Base-by-base conservation (phyloP, 2,888 invertebrate genomes). In the Glomeris marginata region DNA sequence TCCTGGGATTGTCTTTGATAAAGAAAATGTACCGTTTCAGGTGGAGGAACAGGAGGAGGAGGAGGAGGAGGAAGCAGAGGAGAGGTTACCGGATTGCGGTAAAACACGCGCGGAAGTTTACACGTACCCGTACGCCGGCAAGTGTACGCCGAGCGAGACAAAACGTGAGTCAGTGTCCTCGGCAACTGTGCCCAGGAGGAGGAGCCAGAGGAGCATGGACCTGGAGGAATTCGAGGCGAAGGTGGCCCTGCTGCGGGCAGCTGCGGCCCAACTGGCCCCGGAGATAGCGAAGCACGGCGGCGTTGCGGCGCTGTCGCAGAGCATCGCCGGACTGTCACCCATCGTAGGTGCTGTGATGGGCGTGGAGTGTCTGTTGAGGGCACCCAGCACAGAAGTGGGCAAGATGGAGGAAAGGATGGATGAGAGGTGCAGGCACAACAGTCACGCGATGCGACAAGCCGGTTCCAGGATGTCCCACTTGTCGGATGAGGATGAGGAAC, bases 401-500 rank as follows among this genome's bases (percentile, higher is more conserved):
- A 36, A 50, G 33, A 43, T 58, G 45, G 57, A 55, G 18, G 44
- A 13, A 13, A 54, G 51, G 49, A 41, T 54, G 47, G 54, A 54
- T 13, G 45, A 41, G 16, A 22, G 54, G 16, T 52, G 51, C 20
- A 34, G 51, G 1, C 40, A 54, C 45, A 35, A 52, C 52, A 46
- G 41, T 37, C 50, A 48, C 1, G 44, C 50, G 20, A 49, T 50
- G 28, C 53, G 54, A 18, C 53, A 53, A 20, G 52, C 54, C 41
- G 50, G 54, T 20, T 49, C 49, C 2, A 53, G 50, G 45, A 46
- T 45, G 10, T 48, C 54, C 1, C 54, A 54, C 10, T 51, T 52
- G 28, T 51, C 51, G 22, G 52, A 53, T 1, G 58, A 57, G 22
- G 60, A 56, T 56, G 61, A 43, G 57, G 62, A 49, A 59, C 62